A percentile compares a stretch with the other conserved stretches of the same genome.
These are phyloP conservation scores for Zophobas atratus DNA, from an alignment of 1,140 invertebrate genomes.

Conservation along the genomic window DNA sequence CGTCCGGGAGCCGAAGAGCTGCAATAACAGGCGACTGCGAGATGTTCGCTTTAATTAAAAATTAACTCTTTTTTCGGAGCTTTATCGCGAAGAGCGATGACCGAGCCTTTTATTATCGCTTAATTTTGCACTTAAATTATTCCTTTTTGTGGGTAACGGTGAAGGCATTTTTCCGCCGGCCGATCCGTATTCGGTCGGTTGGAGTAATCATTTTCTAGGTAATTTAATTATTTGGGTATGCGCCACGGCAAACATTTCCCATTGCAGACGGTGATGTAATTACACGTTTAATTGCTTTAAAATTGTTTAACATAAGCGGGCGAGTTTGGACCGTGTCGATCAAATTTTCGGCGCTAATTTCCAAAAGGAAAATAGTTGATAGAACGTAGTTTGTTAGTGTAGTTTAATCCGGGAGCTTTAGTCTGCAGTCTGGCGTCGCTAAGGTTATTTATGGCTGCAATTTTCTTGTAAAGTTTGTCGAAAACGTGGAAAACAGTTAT, in stretches of 20 bases:
- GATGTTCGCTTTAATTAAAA: slow-evolving; percentile 13
- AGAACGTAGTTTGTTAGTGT: too few species aligned
- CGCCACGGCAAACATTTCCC: background rate
- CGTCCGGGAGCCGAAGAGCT: background rate
- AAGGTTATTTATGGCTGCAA: too few species aligned
- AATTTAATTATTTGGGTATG: slow-evolving; percentile 26
- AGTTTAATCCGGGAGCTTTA: too few species aligned
- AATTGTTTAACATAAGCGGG: background rate
- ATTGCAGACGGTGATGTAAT: slow-evolving; percentile 14
- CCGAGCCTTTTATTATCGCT: slow-evolving; percentile 18
- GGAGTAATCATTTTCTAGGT: slow-evolving; percentile 20
- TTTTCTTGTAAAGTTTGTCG: too few species aligned
- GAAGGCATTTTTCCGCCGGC: slow-evolving; percentile 12
- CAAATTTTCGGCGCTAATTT: background rate
- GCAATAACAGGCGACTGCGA: background rate
- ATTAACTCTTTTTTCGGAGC: slow-evolving; percentile 2
- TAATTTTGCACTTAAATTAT: slow-evolving; percentile 30
- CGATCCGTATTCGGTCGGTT: slow-evolving; percentile 9
- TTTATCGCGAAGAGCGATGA: slow-evolving; percentile 12
- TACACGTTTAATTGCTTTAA: slow-evolving; percentile 16
- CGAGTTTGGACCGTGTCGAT: background rate
- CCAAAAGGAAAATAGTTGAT: too few species aligned
- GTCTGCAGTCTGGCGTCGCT: too few species aligned
- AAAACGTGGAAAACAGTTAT: too few species aligned
- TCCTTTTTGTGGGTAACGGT: slow-evolving; percentile 16